A percentile compares a stretch with the other conserved stretches of the same genome.
phyloP scores from a whole-genome alignment of 2,113 vertebrate genomes.

The Phylloscopus whistleri region DNA sequence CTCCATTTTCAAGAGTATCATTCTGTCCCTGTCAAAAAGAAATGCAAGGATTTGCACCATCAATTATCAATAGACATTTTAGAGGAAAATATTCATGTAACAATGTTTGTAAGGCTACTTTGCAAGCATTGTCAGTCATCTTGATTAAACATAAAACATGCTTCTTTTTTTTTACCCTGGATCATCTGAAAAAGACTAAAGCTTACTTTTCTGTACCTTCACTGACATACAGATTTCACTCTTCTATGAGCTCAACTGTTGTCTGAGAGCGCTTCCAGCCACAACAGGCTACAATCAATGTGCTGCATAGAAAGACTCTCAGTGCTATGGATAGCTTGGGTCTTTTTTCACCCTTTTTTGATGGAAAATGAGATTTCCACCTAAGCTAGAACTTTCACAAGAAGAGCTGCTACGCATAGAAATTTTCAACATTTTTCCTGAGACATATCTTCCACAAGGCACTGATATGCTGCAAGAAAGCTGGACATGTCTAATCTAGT shows the following conservation, averaged over 20 bases:
- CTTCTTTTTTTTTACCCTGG: neutral
- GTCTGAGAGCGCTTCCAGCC: neutral
- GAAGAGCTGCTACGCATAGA: neutral
- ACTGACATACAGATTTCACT: neutral
- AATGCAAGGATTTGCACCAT: neutral
- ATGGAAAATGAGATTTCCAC: neutral
- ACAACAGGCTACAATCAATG: neutral
- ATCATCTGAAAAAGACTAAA: neutral
- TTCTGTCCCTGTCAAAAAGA: constrained; percentile 85
- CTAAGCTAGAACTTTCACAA: neutral
- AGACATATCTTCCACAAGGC: neutral
- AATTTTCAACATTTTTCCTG: neutral
- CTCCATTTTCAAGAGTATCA: constrained; percentile 95
- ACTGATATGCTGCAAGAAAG: neutral
- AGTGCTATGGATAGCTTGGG: neutral
- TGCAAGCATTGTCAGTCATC: rapidly evolving
- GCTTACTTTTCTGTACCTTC: neutral
- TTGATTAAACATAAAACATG: neutral
- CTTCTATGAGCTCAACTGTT: neutral
- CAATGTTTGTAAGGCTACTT: neutral
- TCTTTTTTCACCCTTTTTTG: neutral
- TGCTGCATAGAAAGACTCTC: rapidly evolving
- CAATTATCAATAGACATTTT: neutral
- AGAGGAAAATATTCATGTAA: neutral
- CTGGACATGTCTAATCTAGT: neutral